Evolutionary conservation across 2,888 invertebrate species (phyloP), one percentile per base, ranked within the genome.

Genomic region (Lasius fuliginosus): DNA sequence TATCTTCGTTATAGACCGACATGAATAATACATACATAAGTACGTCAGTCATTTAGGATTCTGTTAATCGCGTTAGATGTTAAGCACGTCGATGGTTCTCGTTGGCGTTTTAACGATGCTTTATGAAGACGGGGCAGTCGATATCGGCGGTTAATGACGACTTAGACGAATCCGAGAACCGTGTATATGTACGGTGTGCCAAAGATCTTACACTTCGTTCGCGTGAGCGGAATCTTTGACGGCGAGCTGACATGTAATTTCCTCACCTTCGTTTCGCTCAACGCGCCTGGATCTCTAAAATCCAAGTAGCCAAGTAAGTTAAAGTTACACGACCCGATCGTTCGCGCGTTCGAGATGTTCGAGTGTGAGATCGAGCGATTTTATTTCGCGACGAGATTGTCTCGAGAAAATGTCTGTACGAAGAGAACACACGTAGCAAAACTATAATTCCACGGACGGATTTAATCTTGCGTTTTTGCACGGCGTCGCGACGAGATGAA

Each of bases 231-330:
- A 89, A 89, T 91, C 89, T 91, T 90, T 92, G 92, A 91, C 87
- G 87, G 86, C 86, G 83, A 76, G 84, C 90, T 92, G 92, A 92
- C 92, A 92, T 84, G 92, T 92, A 92, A 92, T 92, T 92, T 91
- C 92, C 92, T 92, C 90, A 86, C 86, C 83, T 82, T 87, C 82
- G 69, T 74, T 83, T 62, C 75, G 77, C 40, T 53, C 85, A 46
- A 62, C 36, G n/a, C 76, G 56, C n/a, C 36, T 53, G 18, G 23
- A 77, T 77, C 68, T 62, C 71, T 60, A 65, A 85, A 62, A 42
- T 23, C 74, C 64, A n/a, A 81, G 76, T 82, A 88, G 73, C 81
- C 46, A 83, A 75, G 67, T 73, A 82, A 75, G 79, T 88, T 83
- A 71, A 74, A 42, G 69, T 53, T 53, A 53, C 49, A 53, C 49